A percentile compares a stretch with the other conserved stretches of the same genome.
Evolutionary conservation across 2,888 invertebrate species (phyloP).

Genomic region (Drosophila merina): DNA sequence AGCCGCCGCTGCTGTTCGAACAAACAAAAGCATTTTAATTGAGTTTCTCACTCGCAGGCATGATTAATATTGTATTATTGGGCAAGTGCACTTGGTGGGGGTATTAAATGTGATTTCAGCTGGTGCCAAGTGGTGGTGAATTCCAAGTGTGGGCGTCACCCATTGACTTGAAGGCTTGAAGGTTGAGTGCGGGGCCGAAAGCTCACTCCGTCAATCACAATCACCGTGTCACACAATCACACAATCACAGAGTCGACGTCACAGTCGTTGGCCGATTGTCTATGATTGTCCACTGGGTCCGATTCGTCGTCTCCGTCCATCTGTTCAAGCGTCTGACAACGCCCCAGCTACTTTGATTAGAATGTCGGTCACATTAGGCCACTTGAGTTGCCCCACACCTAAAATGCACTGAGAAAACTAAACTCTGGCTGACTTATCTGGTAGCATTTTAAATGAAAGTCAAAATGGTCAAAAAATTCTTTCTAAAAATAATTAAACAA

Average conservation of each 20-base stretch:
- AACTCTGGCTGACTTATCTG: too few species aligned
- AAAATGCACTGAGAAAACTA: slow-evolving; percentile 10
- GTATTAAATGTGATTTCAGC: slow-evolving; percentile 55
- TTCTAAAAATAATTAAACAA: neutral
- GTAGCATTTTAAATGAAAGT: too few species aligned
- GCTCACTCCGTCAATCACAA: slow-evolving; percentile 53
- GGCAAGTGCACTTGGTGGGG: slow-evolving; percentile 51
- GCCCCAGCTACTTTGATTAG: slow-evolving; percentile 42
- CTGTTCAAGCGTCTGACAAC: slow-evolving; percentile 17
- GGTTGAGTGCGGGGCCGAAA: slow-evolving; percentile 33
- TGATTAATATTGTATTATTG: slow-evolving; percentile 43
- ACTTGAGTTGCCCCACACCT: neutral
- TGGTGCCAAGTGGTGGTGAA: slow-evolving; percentile 60
- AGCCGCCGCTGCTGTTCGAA: slow-evolving; percentile 58
- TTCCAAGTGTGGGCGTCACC: slow-evolving; percentile 73
- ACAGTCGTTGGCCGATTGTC: slow-evolving; percentile 46
- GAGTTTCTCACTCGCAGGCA: slow-evolving; percentile 24
- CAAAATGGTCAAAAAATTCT: too few species aligned
- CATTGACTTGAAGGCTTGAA: slow-evolving; percentile 49
- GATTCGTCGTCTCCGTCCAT: slow-evolving; percentile 1
- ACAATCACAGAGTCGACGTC: slow-evolving; percentile 5
- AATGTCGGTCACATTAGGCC: slow-evolving; percentile 42
- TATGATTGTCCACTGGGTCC: slow-evolving; percentile 36
- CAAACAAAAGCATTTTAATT: slow-evolving; percentile 39
- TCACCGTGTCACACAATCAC: slow-evolving; percentile 5